Base-by-base conservation (phyloP, 1,140 invertebrate genomes). In the Trachelipus rathkii region DNA sequence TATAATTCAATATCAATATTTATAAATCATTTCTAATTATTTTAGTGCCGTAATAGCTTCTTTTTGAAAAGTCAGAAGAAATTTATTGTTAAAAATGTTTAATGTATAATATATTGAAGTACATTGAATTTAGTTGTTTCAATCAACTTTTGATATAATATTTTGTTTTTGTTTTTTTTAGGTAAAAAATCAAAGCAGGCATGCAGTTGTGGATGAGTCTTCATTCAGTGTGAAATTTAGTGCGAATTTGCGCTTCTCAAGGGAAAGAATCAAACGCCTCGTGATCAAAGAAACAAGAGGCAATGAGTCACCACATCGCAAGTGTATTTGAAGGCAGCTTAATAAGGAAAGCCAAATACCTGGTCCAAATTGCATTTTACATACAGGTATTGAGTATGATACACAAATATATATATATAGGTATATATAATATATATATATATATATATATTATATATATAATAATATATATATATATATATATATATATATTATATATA, bases 361-460 rank as follows among this genome's bases (percentile, higher is more conserved):
- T 13, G 89, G 91, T 50, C 97, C 95, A 98, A 85, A 97, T 99
- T 81, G 97, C 99, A 84, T 91, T 99, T 70, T 98, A 94, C 86
- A 90, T 99, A 66, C 95, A 98, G 89, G 92, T 97, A 45, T 69
- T n/a, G n/a, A n/a, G n/a, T n/a, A n/a, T n/a, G n/a, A n/a, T n/a
- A n/a, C n/a, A n/a, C n/a, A n/a, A n/a, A 74, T 44, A 43, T 33
- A 33, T 33, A 33, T 33, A 33, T 33, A 33, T 33, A 33, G n/a
- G 6, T 33, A 33, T 33, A 33, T 33, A 33, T 33, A 33, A 33
- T 33, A 33, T 33, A 33, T 33, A 33, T 33, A 33, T 33, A 33
- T 33, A 33, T 33, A 33, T 33, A 33, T 33, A 33, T 33, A 33
- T 33, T 33, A 33, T 33, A 33, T 33, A 33, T 33, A 33, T 33